phyloP scores from a whole-genome alignment of 2,113 vertebrate species.

The Pseudopodoces humilis region DNA sequence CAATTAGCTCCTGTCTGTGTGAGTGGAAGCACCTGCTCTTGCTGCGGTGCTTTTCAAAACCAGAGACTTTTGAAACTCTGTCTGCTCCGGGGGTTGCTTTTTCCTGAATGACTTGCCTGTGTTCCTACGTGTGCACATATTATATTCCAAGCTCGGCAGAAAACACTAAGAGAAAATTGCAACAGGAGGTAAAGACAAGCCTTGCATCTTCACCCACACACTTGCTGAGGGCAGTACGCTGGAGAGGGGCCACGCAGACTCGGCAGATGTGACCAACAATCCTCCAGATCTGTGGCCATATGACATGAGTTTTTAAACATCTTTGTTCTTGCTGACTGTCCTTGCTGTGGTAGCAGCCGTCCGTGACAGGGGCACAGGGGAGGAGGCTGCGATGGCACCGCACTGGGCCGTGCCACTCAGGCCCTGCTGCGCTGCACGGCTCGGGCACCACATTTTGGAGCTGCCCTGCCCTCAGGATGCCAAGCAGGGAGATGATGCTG shows the following conservation, averaged over 20 bases:
- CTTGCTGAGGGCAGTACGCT: neutral
- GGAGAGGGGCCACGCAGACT: neutral
- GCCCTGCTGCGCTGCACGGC: accelerated
- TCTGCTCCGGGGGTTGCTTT: conserved; percentile 18
- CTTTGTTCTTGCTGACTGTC: neutral
- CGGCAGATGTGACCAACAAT: neutral
- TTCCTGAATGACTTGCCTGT: neutral
- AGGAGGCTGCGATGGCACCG: neutral
- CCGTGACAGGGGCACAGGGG: neutral
- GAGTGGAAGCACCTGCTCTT: conserved; percentile 64
- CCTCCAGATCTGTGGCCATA: neutral
- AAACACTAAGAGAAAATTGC: neutral
- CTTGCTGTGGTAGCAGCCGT: neutral
- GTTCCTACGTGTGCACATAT: neutral
- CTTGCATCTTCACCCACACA: neutral
- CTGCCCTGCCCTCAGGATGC: neutral
- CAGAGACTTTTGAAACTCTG: neutral
- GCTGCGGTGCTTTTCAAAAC: conserved; percentile 38
- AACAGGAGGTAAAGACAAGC: neutral
- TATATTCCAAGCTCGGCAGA: neutral
- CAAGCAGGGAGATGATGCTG: neutral
- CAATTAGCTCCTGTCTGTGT: conserved; percentile 65
- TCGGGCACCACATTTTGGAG: neutral
- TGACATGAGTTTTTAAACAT: neutral
- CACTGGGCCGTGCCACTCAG: accelerated